A percentile compares a stretch with the other conserved stretches of the same genome.
Evolutionary conservation across 1,140 invertebrate genomes (phyloP).

Genomic region (Hylaeus volcanicus): DNA sequence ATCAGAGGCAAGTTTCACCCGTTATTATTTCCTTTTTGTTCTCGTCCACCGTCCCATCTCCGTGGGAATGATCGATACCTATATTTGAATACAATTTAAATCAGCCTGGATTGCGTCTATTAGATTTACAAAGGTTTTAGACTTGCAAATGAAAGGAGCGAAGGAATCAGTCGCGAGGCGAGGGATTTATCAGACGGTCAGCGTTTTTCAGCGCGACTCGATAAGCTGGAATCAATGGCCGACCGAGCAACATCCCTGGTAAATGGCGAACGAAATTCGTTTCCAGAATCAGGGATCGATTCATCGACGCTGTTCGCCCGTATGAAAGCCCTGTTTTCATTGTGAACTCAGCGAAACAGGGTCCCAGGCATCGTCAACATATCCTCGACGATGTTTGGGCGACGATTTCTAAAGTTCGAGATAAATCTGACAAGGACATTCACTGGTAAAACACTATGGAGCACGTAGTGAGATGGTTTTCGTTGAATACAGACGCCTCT

Average conservation of each 20-base stretch:
- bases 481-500: too few relatives aligned
- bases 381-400: neutral
- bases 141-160: conserved; percentile 40
- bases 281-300: conserved; percentile 45
- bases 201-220: conserved; percentile 38
- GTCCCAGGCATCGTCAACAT: too few relatives aligned
- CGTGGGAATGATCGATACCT: conserved; percentile 8
- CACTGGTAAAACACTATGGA: too few relatives aligned
- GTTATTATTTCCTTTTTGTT: neutral
- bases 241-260: conserved; percentile 10
- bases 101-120: conserved; percentile 17
- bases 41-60: neutral
- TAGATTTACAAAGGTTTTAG: conserved; percentile 44
- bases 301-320: neutral
- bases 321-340: conserved; percentile 2
- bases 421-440: too few relatives aligned
- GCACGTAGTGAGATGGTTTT: too few relatives aligned
- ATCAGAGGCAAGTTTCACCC: neutral
- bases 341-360: neutral
- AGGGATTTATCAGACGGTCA: conserved; percentile 43
- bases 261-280: conserved; percentile 26
- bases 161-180: conserved; percentile 5
- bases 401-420: neutral
- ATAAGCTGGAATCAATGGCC: conserved; percentile 38
- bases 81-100: conserved; percentile 22